phyloP scores from a whole-genome alignment of 2,113 vertebrate genomes.

The Microtus richardsoni region DNA sequence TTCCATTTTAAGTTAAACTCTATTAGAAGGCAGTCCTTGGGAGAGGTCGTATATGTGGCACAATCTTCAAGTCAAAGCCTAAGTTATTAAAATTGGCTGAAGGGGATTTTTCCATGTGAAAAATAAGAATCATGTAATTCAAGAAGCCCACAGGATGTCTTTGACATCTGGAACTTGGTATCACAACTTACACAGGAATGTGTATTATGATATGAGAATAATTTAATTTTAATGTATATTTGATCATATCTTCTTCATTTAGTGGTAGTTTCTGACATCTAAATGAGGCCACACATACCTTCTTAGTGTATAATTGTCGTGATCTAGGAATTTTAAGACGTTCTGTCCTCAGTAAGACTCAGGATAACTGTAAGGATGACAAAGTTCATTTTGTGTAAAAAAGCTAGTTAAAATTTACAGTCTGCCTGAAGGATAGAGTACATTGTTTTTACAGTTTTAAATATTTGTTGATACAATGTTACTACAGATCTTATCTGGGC shows the following conservation, averaged over 20 bases:
- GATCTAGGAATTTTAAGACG: background rate
- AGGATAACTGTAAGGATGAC: background rate
- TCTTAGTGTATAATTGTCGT: background rate
- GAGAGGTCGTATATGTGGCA: background rate
- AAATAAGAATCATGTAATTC: background rate
- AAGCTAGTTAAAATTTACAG: background rate
- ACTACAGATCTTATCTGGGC: background rate
- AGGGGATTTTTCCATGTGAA: background rate
- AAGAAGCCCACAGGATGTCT: background rate
- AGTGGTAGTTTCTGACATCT: background rate
- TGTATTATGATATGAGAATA: background rate
- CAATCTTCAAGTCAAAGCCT: background rate
- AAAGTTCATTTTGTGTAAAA: background rate
- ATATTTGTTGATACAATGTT: background rate
- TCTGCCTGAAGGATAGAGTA: background rate
- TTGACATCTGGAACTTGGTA: background rate
- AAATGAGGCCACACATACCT: background rate
- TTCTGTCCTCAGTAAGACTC: background rate
- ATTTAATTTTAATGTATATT: background rate
- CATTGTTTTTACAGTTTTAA: background rate
- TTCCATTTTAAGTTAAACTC: conserved; percentile 9
- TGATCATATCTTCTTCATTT: background rate
- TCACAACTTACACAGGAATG: background rate
- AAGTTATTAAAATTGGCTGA: background rate
- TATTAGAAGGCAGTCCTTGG: background rate